phyloP scores from a whole-genome alignment of 2,113 vertebrate genomes.

The Loxodonta africana region DNA sequence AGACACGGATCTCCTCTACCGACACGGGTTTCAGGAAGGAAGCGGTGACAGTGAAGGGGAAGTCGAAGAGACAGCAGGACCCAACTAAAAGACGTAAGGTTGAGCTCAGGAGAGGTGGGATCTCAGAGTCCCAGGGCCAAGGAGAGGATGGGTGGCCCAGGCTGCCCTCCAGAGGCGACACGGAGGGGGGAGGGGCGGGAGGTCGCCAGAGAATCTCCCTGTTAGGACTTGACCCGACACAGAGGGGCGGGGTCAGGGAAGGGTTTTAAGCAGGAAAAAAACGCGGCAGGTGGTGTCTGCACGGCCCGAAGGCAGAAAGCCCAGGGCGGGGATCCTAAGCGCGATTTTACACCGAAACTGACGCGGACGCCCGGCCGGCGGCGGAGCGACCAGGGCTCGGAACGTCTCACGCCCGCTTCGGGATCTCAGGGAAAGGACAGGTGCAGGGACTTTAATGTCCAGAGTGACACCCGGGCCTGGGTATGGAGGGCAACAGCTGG shows the following conservation, averaged over 20 bases:
- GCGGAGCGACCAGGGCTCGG: background rate
- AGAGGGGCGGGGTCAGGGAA: rapidly evolving
- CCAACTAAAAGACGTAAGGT: background rate
- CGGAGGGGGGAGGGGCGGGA: no score
- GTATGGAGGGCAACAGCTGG: background rate
- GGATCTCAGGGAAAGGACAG: no score
- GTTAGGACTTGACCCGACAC: background rate
- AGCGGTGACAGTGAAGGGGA: background rate
- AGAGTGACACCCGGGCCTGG: background rate
- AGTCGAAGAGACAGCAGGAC: background rate
- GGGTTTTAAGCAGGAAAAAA: background rate
- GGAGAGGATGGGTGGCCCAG: background rate
- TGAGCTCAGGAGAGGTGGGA: no score
- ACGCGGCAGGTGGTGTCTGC: background rate
- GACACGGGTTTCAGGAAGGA: no score
- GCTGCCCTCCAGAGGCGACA: no score
- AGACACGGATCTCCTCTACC: background rate
- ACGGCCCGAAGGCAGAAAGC: background rate
- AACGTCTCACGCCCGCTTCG: no score
- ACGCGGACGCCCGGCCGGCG: background rate
- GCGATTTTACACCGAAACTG: no score
- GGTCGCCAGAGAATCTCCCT: background rate
- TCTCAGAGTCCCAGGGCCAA: background rate
- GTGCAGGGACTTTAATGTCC: background rate
- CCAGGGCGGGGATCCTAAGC: background rate